phyloP scores from a whole-genome alignment of 2,888 invertebrate species.

The Chouioia cunea region DNA sequence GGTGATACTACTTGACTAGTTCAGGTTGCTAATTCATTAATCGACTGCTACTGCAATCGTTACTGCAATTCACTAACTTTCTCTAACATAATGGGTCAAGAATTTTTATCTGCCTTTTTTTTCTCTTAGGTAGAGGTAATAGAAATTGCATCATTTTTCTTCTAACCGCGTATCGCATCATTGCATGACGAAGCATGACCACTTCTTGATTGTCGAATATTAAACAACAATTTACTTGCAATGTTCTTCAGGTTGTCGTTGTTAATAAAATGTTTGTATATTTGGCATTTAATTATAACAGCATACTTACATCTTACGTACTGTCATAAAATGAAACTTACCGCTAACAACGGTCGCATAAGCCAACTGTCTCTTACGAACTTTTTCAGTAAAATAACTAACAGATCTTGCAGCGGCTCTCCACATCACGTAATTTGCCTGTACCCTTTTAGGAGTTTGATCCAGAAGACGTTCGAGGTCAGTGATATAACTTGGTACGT shows the following conservation, averaged over 20 bases:
- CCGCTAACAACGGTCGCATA: constrained; percentile 87
- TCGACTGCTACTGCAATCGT: neutral
- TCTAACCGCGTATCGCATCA: too few species aligned
- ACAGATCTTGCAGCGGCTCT: constrained; percentile 86
- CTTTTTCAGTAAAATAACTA: constrained; percentile 83
- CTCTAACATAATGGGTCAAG: neutral
- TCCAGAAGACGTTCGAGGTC: constrained; percentile 76
- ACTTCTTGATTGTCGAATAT: too few species aligned
- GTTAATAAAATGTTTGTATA: too few species aligned
- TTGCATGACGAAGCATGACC: too few species aligned
- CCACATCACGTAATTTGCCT: constrained; percentile 95
- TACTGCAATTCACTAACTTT: constrained; percentile 11
- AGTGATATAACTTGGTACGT: constrained; percentile 84
- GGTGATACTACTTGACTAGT: too few species aligned
- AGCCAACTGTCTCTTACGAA: constrained; percentile 82
- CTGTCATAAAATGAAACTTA: constrained; percentile 58
- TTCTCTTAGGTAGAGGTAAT: neutral
- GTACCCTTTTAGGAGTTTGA: constrained; percentile 74
- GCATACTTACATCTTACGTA: too few species aligned
- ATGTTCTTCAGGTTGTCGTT: too few species aligned
- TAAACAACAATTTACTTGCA: too few species aligned
- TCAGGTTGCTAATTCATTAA: neutral
- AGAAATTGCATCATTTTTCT: too few species aligned
- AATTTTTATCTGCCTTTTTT: neutral
- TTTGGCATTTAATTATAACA: too few species aligned